Percentiles rank a stretch among this genome's conserved stretches.
phyloP scores from a whole-genome alignment of 2,888 invertebrate genomes.

The Laspeyria flexula region DNA sequence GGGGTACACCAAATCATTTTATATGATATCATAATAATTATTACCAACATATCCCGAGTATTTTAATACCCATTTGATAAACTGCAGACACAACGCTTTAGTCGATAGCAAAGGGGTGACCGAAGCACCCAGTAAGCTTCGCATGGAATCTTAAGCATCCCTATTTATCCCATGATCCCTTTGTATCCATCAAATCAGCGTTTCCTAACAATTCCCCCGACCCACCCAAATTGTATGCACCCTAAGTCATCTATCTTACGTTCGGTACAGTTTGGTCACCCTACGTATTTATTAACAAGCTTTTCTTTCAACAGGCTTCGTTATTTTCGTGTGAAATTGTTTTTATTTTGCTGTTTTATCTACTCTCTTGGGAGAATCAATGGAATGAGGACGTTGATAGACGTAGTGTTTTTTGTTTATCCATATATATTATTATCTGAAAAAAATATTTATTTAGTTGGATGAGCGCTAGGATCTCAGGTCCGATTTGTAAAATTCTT shows the following conservation, averaged over 20 bases:
- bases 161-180: conserved; percentile 41
- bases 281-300: conserved; percentile 10
- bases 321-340: background rate
- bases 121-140: conserved; percentile 5
- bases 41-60: background rate
- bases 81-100: background rate
- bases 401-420: too few relatives aligned
- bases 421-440: too few relatives aligned
- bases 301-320: background rate
- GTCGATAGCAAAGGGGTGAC: conserved; percentile 8
- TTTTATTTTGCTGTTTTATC: background rate
- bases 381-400: too few relatives aligned
- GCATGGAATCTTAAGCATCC: conserved; percentile 27
- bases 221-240: conserved; percentile 50
- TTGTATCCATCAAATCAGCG: conserved; percentile 58
- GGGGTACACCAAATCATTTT: too few relatives aligned
- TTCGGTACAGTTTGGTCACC: conserved; percentile 33
- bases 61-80: background rate
- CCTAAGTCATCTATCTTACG: conserved; percentile 47
- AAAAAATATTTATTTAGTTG: too few relatives aligned
- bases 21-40: background rate
- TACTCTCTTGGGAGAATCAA: too few relatives aligned
- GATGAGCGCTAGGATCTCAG: too few relatives aligned
- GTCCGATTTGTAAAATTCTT: too few relatives aligned
- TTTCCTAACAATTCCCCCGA: conserved; percentile 40